Evolutionary conservation across 30 jellyfish, hydroid and myxozoan genomes (phyloP).

Genomic region (Pelagia noctiluca): DNA sequence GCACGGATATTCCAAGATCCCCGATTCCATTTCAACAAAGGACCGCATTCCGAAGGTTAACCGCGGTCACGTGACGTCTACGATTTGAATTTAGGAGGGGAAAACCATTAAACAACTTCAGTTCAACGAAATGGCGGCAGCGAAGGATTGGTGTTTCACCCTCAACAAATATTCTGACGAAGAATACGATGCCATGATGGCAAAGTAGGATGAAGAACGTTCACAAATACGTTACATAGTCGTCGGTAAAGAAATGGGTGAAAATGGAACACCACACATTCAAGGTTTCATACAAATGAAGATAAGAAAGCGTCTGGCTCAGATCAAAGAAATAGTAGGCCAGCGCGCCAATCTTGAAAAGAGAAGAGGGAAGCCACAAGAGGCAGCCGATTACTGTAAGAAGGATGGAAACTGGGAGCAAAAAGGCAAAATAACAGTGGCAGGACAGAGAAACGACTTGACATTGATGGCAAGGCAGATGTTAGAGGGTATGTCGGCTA

Average conservation of each 20-base stretch:
- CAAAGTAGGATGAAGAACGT: too few species aligned
- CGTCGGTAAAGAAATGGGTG: constrained; percentile 15
- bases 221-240: neutral
- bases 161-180: neutral
- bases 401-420: constrained; percentile 10
- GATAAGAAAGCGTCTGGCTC: neutral
- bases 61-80: too few species aligned
- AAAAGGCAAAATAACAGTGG: neutral
- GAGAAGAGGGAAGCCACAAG: constrained; percentile 13
- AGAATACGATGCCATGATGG: neutral
- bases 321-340: neutral
- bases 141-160: neutral
- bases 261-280: constrained; percentile 26
- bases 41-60: too few species aligned
- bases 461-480: neutral
- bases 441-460: constrained; percentile 23
- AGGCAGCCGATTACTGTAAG: constrained; percentile 25
- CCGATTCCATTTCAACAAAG: too few species aligned
- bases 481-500: neutral
- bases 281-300: constrained; percentile 12
- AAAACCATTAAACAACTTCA: too few species aligned
- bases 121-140: too few species aligned
- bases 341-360: constrained; percentile 16
- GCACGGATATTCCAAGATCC: too few species aligned
- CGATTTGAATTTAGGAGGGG: too few species aligned